A percentile compares a stretch with the other conserved stretches of the same genome.
Conservation (phyloP, 1,140 invertebrate genomes). For the Marisa cornuarietis region DNA sequence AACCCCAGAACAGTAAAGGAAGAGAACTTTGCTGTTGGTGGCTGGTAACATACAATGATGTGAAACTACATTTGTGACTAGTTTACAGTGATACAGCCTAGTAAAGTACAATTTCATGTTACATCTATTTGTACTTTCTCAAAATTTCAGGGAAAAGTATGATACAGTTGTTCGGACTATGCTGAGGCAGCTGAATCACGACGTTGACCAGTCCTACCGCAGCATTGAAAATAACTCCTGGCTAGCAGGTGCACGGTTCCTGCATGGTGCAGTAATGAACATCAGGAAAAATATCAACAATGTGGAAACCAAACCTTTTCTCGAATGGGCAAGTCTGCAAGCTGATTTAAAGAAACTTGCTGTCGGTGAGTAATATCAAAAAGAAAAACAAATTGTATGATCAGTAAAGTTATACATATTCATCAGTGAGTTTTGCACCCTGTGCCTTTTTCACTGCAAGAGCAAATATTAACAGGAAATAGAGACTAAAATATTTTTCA, state of each 20-base stretch:
- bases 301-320: conserved; percentile 42
- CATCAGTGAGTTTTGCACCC: not conserved
- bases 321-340: conserved; percentile 47
- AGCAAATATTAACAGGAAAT: too few species aligned
- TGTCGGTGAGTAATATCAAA: conserved; percentile 29
- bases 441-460: too few species aligned
- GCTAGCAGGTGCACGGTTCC: conserved; percentile 45
- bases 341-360: conserved; percentile 37
- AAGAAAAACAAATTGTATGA: not conserved
- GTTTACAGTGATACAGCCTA: too few species aligned
- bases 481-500: too few species aligned
- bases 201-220: conserved; percentile 41
- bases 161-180: conserved; percentile 36
- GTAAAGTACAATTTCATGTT: too few species aligned
- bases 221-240: conserved; percentile 48
- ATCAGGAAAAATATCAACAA: conserved; percentile 33
- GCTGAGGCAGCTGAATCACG: conserved; percentile 40
- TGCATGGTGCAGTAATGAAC: conserved; percentile 41
- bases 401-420: too few species aligned
- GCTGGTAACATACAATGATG: too few species aligned
- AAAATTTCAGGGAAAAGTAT: conserved; percentile 37
- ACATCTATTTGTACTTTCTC: too few species aligned
- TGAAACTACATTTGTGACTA: too few species aligned
- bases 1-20: too few species aligned
- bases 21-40: too few species aligned